These are phyloP conservation scores for Nyctibius grandis DNA, from an alignment of 2,797 vertebrate genomes.

Conservation along the genomic window DNA sequence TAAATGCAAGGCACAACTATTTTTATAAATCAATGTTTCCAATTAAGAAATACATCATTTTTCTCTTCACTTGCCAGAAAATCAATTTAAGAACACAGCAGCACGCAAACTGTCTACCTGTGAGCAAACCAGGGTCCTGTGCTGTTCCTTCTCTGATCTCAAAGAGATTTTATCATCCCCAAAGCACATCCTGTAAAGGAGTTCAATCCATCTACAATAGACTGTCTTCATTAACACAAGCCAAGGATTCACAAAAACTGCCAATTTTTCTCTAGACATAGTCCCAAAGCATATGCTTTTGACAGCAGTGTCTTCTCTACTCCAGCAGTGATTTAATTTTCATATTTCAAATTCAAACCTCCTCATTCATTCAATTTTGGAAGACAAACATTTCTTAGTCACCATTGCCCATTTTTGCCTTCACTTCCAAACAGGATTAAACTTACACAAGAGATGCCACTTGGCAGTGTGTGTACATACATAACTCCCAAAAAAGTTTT, in stretches of 20 bases:
- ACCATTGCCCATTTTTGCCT: neutral
- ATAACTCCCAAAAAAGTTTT: neutral
- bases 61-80: neutral
- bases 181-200: neutral
- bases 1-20: neutral
- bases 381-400: neutral
- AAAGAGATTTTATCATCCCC: neutral
- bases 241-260: neutral
- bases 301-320: neutral
- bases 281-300: constrained; percentile 4
- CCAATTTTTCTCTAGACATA: neutral
- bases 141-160: neutral
- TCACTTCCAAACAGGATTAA: neutral
- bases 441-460: neutral
- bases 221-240: neutral
- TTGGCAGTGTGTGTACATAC: neutral
- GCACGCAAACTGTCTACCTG: neutral
- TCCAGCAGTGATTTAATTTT: constrained; percentile 8
- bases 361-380: neutral
- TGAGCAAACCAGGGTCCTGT: neutral
- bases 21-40: neutral
- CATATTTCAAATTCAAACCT: neutral
- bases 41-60: neutral
- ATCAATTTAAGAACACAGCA: neutral
- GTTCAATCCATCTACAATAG: neutral